These are phyloP conservation scores for Lasioglossum figueresi DNA, from an alignment of 2,888 invertebrate species.

Conservation along the genomic window DNA sequence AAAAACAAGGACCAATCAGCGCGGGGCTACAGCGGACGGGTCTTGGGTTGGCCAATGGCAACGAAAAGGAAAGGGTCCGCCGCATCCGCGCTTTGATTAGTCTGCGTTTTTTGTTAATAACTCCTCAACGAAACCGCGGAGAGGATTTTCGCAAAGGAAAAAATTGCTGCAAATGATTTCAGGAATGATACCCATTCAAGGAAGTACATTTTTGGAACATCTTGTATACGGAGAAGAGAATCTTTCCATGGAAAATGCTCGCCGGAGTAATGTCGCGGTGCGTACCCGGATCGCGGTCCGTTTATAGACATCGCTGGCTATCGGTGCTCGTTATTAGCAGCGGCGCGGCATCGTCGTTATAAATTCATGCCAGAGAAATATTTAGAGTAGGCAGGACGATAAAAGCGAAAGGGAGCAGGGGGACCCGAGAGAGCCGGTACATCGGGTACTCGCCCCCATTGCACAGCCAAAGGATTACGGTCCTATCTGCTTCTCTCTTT, in stretches of 20 bases:
- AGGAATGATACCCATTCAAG: no score
- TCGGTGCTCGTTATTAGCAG: conserved; percentile 66
- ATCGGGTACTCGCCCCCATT: conserved; percentile 53
- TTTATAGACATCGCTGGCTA: conserved; percentile 40
- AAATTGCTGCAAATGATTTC: no score
- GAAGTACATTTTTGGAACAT: no score
- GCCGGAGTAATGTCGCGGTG: background rate
- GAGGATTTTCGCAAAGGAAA: no score
- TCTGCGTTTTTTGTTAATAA: no score
- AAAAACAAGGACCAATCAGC: no score
- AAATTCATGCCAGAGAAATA: conserved; percentile 77
- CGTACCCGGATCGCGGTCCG: background rate
- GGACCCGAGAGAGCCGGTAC: conserved; percentile 29
- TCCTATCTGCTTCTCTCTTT: conserved; percentile 25
- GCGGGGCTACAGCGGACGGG: no score
- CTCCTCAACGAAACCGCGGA: no score
- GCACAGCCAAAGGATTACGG: conserved; percentile 58
- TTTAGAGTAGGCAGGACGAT: conserved; percentile 78
- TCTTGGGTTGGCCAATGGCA: no score
- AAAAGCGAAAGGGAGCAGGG: conserved; percentile 50
- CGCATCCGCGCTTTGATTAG: no score
- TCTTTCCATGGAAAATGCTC: background rate
- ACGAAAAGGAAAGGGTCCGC: no score
- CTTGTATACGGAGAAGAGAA: background rate
- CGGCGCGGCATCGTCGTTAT: conserved; percentile 66